These are phyloP conservation scores for Phlogophora meticulosa DNA, from an alignment of 2,888 invertebrate genomes.

Conservation along the genomic window DNA sequence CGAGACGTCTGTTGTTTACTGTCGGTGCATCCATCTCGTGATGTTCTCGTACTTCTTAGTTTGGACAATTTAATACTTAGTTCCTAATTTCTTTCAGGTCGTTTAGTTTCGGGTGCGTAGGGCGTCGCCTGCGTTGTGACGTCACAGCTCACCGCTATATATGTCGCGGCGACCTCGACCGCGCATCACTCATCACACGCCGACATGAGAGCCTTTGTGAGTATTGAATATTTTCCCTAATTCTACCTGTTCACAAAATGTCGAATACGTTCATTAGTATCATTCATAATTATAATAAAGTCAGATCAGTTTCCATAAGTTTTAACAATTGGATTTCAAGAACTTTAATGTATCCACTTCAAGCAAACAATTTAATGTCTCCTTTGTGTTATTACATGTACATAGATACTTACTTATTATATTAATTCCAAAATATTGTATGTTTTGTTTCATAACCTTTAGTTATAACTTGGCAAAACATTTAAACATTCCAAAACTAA, in stretches of 20 bases:
- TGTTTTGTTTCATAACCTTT: not conserved
- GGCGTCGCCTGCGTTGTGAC: slow-evolving; percentile 40
- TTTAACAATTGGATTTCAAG: slow-evolving; percentile 4
- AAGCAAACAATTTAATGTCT: not conserved
- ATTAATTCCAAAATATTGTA: not conserved
- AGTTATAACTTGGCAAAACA: not conserved
- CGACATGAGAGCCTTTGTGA: slow-evolving; percentile 77
- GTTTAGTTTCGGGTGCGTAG: slow-evolving; percentile 17
- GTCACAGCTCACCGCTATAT: slow-evolving; percentile 62
- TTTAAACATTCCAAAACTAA: too few species aligned
- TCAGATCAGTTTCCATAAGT: not conserved
- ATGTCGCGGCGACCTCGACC: slow-evolving; percentile 65
- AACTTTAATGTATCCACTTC: not conserved
- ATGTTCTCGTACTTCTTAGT: slow-evolving; percentile 1
- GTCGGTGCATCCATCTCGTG: not conserved
- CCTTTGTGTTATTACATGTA: not conserved
- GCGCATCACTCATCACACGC: slow-evolving; percentile 52
- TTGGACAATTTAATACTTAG: slow-evolving; percentile 3
- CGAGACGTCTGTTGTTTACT: slow-evolving; percentile 1
- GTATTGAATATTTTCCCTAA: slow-evolving; percentile 58
- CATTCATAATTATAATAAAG: slow-evolving; percentile 4
- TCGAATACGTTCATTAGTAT: not conserved
- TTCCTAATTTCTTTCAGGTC: slow-evolving; percentile 9
- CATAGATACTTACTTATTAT: not conserved
- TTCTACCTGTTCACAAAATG: slow-evolving; percentile 1